Evolutionary conservation across 2,113 vertebrate species (phyloP).

Genomic region (Cromileptes altivelis): DNA sequence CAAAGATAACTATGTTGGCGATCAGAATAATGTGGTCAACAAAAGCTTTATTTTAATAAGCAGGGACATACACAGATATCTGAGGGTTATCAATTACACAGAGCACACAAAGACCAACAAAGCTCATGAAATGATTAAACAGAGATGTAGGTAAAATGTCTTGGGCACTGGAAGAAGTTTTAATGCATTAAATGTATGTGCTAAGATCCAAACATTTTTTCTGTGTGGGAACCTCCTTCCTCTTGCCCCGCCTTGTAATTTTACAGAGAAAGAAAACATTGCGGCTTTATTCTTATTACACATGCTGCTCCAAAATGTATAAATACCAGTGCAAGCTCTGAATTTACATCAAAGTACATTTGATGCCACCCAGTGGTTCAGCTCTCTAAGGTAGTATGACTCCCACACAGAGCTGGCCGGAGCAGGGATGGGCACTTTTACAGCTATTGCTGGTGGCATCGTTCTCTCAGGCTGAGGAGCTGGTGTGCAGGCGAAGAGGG

Average conservation of each 20-base stretch:
- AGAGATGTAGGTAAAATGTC: too few relatives aligned
- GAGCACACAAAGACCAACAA: too few relatives aligned
- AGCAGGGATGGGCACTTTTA: conserved; percentile 62
- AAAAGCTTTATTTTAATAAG: too few relatives aligned
- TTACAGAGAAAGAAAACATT: neutral
- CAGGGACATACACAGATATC: too few relatives aligned
- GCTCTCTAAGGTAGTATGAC: conserved; percentile 28
- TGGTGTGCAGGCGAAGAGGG: conserved; percentile 67
- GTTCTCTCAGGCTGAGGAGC: conserved; percentile 55
- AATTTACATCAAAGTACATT: neutral
- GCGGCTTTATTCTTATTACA: neutral
- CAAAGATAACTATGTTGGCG: too few relatives aligned
- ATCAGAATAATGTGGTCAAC: too few relatives aligned
- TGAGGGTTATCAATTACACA: too few relatives aligned
- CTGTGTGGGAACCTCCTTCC: neutral
- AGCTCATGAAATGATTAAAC: too few relatives aligned
- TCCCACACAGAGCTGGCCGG: conserved; percentile 62
- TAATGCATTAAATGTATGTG: too few relatives aligned
- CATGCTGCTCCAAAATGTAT: conserved; percentile 18
- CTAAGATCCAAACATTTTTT: neutral
- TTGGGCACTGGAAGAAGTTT: too few relatives aligned
- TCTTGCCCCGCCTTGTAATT: neutral
- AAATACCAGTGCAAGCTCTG: conserved; percentile 37
- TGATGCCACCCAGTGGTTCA: conserved; percentile 1
- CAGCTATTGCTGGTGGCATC: conserved; percentile 61